Evolutionary conservation across 2,113 vertebrate genomes (phyloP).

Genomic region (Electrona antarctica): DNA sequence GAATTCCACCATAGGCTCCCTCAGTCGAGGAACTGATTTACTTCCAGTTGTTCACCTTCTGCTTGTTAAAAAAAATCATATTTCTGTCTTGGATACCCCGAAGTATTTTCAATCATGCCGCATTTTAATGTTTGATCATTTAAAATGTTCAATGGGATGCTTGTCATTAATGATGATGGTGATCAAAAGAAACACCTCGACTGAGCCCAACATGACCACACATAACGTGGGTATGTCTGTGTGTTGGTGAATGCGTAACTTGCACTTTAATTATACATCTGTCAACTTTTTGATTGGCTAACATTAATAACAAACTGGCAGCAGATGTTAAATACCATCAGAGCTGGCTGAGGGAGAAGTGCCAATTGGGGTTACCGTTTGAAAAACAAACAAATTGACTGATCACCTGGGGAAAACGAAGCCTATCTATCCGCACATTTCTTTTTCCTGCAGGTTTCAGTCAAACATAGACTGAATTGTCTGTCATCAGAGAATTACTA

Average conservation of each 20-base stretch:
- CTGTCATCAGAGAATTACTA: no score
- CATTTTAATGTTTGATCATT: slow-evolving; percentile 25
- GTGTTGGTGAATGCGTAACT: slow-evolving; percentile 43
- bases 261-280: slow-evolving; percentile 74
- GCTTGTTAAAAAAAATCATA: slow-evolving; percentile 5
- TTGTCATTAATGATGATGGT: slow-evolving; percentile 58
- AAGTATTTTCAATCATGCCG: slow-evolving; percentile 13
- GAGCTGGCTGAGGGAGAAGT: slow-evolving; percentile 45
- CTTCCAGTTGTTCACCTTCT: slow-evolving; percentile 18
- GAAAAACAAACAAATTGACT: slow-evolving; percentile 23
- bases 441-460: slow-evolving; percentile 10
- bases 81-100: slow-evolving; percentile 1
- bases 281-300: slow-evolving; percentile 66
- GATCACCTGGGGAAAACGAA: slow-evolving; percentile 40
- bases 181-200: slow-evolving; percentile 74
- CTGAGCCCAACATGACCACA: slow-evolving; percentile 68
- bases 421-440: neutral
- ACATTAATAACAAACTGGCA: slow-evolving; percentile 67
- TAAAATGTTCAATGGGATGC: slow-evolving; percentile 30
- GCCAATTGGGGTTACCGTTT: slow-evolving; percentile 30
- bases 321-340: slow-evolving; percentile 49
- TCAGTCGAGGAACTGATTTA: neutral
- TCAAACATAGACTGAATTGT: slow-evolving; percentile 5
- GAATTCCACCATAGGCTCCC: slow-evolving; percentile 7
- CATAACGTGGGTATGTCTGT: slow-evolving; percentile 50